These are phyloP conservation scores for Aphis craccivora DNA, from an alignment of 1,140 invertebrate species.

Conservation along the genomic window DNA sequence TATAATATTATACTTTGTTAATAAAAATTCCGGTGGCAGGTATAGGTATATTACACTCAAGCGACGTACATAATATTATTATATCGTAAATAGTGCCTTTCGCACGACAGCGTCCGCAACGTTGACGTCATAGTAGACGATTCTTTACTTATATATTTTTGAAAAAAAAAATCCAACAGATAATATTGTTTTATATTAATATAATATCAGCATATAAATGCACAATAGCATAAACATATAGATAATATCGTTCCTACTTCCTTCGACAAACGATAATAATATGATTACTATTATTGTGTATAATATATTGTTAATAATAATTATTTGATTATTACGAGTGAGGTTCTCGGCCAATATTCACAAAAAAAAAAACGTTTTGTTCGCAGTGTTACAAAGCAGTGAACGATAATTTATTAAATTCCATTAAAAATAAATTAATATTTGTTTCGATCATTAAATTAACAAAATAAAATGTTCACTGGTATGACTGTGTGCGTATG, in stretches of 20 bases:
- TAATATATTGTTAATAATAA: too few relatives aligned
- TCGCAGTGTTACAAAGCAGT: neutral
- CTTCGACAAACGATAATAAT: neutral
- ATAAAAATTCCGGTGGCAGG: neutral
- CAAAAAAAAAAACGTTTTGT: neutral
- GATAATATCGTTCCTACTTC: neutral
- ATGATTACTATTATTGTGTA: neutral
- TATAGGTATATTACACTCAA: neutral
- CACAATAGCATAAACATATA: too few relatives aligned
- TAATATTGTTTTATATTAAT: neutral
- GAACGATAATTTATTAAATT: neutral
- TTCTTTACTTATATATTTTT: neutral
- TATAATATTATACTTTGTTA: neutral
- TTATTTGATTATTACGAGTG: too few relatives aligned
- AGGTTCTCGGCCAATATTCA: neutral
- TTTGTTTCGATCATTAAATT: neutral
- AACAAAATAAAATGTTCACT: neutral
- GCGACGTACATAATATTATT: too few relatives aligned
- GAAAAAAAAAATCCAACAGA: neutral
- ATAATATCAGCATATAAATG: neutral
- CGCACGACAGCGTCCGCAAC: too few relatives aligned
- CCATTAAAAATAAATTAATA: neutral
- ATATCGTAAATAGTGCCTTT: neutral
- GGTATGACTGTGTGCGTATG: neutral
- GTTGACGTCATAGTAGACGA: neutral